Percentiles rank a stretch among this genome's conserved stretches.
These are phyloP conservation scores for Thera obeliscata DNA, from an alignment of 2,888 invertebrate genomes.

Conservation along the genomic window DNA sequence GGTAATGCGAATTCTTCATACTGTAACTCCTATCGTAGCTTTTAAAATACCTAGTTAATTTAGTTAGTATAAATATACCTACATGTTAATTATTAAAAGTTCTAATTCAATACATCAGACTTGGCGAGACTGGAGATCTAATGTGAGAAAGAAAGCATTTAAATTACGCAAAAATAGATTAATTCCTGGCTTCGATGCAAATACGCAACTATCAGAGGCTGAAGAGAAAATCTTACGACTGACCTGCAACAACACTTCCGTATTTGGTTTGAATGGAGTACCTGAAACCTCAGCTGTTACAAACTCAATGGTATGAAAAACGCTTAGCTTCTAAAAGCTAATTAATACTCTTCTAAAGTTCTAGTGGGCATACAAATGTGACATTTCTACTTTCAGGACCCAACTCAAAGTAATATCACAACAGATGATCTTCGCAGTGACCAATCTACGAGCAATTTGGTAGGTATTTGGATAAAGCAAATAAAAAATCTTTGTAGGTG, in stretches of 20 bases:
- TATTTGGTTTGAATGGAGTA: conserved; percentile 62
- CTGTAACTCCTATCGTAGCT: no score
- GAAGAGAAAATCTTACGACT: conserved; percentile 65
- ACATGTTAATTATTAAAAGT: background rate
- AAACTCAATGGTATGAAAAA: conserved; percentile 49
- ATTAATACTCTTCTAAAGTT: no score
- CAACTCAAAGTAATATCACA: conserved; percentile 16
- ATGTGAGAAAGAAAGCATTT: conserved; percentile 69
- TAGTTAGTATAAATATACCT: background rate
- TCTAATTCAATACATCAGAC: conserved; percentile 48
- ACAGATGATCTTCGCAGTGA: conserved; percentile 18
- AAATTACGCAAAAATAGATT: conserved; percentile 66
- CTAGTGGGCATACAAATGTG: background rate
- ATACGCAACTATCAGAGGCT: conserved; percentile 60
- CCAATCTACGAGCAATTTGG: conserved; percentile 17
- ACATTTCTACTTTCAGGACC: conserved; percentile 18
- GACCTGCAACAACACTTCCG: conserved; percentile 63
- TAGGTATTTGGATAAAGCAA: background rate
- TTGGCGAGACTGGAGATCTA: conserved; percentile 71
- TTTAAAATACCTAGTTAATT: no score
- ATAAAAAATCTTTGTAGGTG: background rate
- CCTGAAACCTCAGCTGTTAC: conserved; percentile 60
- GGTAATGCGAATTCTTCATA: no score
- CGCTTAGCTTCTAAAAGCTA: no score
- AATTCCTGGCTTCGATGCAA: conserved; percentile 60